Evolutionary conservation across 2,113 vertebrate species (phyloP).

Genomic region (Apteryx mantelli): DNA sequence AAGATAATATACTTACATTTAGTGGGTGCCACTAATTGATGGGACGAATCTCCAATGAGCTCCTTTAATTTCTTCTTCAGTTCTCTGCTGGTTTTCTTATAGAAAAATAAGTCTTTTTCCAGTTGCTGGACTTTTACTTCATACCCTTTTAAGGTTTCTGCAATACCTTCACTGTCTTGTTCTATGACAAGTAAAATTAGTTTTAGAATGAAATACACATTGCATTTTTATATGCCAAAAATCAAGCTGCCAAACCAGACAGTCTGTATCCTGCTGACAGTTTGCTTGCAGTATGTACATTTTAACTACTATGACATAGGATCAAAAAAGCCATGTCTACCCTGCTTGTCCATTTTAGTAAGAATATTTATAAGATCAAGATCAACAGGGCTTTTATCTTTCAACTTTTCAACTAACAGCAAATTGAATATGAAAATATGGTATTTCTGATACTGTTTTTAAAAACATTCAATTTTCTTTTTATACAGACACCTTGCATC

Average conservation of each 20-base stretch:
- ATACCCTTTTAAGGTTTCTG: slow-evolving; percentile 73
- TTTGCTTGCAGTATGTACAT: neutral
- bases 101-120: slow-evolving; percentile 92
- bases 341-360: neutral
- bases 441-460: neutral
- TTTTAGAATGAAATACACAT: slow-evolving; percentile 10
- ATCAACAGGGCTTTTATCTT: neutral
- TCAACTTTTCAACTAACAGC: neutral
- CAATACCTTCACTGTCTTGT: slow-evolving; percentile 65
- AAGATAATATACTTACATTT: slow-evolving; percentile 59
- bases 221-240: neutral
- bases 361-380: neutral
- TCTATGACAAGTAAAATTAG: slow-evolving; percentile 75
- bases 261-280: neutral
- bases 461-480: neutral
- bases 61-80: slow-evolving; percentile 87
- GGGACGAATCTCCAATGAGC: slow-evolving; percentile 62
- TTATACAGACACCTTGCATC: neutral
- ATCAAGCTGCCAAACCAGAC: neutral
- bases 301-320: neutral
- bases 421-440: neutral
- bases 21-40: neutral
- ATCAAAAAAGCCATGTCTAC: neutral
- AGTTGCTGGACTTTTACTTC: slow-evolving; percentile 85
- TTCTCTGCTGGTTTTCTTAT: slow-evolving; percentile 90